phyloP scores from a whole-genome alignment of 1,140 invertebrate species.

The Bombus cullumanus region DNA sequence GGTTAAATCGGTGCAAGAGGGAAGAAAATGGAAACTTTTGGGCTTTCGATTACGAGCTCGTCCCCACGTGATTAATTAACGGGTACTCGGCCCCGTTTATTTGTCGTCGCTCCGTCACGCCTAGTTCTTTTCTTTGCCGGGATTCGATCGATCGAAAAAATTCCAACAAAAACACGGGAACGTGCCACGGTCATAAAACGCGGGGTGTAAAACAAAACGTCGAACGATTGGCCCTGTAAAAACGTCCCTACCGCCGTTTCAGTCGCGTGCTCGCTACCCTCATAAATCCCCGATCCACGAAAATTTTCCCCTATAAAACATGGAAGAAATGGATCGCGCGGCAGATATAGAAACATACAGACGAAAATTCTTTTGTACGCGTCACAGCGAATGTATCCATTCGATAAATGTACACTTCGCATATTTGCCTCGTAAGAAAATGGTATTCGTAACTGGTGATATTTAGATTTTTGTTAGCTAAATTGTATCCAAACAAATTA shows the following conservation, averaged over 20 bases:
- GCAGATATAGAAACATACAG: not conserved
- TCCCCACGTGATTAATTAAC: constrained; percentile 28
- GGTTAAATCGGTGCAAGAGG: not conserved
- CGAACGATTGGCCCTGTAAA: constrained; percentile 1
- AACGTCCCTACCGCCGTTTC: not conserved
- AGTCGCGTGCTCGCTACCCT: not conserved
- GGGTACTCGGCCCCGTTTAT: not conserved
- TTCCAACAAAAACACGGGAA: not conserved
- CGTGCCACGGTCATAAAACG: constrained; percentile 1
- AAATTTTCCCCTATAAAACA: not conserved
- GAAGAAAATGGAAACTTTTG: constrained; percentile 2
- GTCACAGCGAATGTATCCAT: not conserved
- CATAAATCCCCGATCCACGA: not conserved
- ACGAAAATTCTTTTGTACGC: not conserved
- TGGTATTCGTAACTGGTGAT: too few species aligned
- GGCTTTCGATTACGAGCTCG: constrained; percentile 6
- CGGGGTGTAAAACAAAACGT: constrained; percentile 20
- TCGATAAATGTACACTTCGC: not conserved
- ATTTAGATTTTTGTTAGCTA: too few species aligned
- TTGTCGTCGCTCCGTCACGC: not conserved
- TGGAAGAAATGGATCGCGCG: not conserved
- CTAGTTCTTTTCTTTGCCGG: constrained; percentile 2
- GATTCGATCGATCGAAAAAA: constrained; percentile 30
- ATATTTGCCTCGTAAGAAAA: too few species aligned
- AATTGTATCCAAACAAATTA: too few species aligned